These are phyloP conservation scores for Dufourea novaeangliae DNA, from an alignment of 1,140 invertebrate species.

Conservation along the genomic window DNA sequence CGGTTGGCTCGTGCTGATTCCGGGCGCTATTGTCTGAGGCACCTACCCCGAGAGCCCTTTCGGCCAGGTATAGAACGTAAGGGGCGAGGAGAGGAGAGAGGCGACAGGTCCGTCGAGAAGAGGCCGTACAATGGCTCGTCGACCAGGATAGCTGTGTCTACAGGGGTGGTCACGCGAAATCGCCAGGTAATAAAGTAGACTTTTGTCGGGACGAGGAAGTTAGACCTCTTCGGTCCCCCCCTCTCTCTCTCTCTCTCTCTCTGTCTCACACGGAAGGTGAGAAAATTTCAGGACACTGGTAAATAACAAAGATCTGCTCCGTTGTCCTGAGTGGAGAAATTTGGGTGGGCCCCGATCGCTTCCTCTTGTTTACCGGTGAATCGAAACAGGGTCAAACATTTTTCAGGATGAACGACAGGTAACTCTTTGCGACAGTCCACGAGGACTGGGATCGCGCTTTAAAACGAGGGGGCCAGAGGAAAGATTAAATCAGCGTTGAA, in stretches of 20 bases:
- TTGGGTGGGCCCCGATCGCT: neutral
- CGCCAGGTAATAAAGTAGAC: slow-evolving; percentile 49
- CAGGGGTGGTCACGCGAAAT: slow-evolving; percentile 54
- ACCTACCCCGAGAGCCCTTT: slow-evolving; percentile 14
- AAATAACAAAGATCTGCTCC: slow-evolving; percentile 32
- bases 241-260: too few species aligned
- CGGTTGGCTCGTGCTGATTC: slow-evolving; percentile 49
- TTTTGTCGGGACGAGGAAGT: neutral
- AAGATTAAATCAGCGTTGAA: neutral
- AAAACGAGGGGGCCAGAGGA: slow-evolving; percentile 2
- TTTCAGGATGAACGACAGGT: neutral
- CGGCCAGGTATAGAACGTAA: slow-evolving; percentile 34
- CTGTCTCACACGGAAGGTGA: too few species aligned
- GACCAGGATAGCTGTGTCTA: slow-evolving; percentile 5
- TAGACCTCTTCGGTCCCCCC: neutral
- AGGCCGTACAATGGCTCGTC: slow-evolving; percentile 28
- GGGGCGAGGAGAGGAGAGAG: neutral
- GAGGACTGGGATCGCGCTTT: neutral
- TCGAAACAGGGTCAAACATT: neutral
- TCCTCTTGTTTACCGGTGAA: neutral
- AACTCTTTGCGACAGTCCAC: neutral
- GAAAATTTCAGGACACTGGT: slow-evolving; percentile 42
- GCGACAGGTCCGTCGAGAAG: slow-evolving; percentile 25
- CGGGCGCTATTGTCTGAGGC: slow-evolving; percentile 43
- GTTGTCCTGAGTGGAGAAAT: slow-evolving; percentile 30